Conservation (phyloP, 2,113 vertebrate genomes). For the Acrocephalus arundinaceus region DNA sequence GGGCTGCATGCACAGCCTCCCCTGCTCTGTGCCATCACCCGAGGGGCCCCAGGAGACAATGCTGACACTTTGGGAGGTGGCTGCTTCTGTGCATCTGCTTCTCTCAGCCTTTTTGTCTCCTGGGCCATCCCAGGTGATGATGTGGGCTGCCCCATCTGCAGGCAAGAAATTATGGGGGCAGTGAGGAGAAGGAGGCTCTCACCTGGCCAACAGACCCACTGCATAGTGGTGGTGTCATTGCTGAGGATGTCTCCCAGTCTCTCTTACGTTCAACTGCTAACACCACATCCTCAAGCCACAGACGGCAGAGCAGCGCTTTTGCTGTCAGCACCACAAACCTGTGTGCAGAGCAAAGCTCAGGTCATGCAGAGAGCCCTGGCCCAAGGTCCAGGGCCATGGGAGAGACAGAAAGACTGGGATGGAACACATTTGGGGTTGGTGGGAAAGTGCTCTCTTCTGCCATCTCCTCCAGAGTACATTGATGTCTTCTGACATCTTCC, state of each 20-base stretch:
- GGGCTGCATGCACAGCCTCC: neutral
- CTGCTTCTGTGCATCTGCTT: neutral
- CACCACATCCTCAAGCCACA: neutral
- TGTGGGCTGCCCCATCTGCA: neutral
- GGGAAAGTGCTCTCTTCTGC: neutral
- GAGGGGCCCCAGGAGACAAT: neutral
- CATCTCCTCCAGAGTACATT: neutral
- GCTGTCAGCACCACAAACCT: neutral
- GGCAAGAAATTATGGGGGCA: neutral
- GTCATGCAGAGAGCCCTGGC: neutral
- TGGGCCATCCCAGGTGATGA: neutral
- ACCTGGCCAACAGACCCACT: neutral
- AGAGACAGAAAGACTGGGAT: neutral
- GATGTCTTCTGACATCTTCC: neutral
- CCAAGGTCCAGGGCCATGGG: neutral
- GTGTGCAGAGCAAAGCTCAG: no score
- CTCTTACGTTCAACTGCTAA: fast-evolving
- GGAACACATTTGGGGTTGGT: neutral
- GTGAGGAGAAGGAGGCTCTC: neutral
- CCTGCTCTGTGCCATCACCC: neutral
- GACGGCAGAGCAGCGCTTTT: neutral
- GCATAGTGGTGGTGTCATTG: neutral
- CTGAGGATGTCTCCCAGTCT: neutral
- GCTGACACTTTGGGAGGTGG: neutral
- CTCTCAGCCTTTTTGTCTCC: neutral